These are phyloP conservation scores for Darevskia mixta DNA, from an alignment of 2,797 vertebrate genomes.

Conservation along the genomic window DNA sequence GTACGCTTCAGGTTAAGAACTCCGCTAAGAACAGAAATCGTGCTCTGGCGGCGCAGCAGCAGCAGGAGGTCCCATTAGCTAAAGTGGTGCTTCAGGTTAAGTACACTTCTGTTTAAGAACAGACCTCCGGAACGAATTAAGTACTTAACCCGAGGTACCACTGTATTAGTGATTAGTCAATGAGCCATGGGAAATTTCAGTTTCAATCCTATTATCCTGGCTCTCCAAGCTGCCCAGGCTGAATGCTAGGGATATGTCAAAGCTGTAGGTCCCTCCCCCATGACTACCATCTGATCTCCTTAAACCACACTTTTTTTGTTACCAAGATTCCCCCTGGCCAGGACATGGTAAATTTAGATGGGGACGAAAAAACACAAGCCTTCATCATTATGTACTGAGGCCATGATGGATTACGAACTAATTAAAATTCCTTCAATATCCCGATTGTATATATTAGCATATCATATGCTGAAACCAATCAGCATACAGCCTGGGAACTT, in stretches of 20 bases:
- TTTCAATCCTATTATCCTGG: background rate
- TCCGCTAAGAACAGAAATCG: too few species aligned
- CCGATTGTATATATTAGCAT: background rate
- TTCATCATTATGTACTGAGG: background rate
- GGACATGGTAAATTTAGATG: background rate
- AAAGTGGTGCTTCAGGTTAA: too few species aligned
- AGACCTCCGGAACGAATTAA: too few species aligned
- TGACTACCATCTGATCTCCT: background rate
- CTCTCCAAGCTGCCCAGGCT: background rate
- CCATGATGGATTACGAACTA: background rate
- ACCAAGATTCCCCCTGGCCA: background rate
- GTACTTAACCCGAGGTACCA: too few species aligned
- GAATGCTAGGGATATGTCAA: background rate
- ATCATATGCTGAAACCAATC: background rate
- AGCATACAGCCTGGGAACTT: background rate
- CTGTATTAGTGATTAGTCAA: background rate
- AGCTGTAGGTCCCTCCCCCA: background rate
- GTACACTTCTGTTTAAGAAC: too few species aligned
- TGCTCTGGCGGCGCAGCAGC: too few species aligned
- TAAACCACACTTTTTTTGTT: background rate
- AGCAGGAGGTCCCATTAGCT: too few species aligned
- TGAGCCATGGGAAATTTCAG: background rate
- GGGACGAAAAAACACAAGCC: background rate
- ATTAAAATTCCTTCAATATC: background rate
- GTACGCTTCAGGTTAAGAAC: too few species aligned